These are phyloP conservation scores for Ammodytes marinus DNA, from an alignment of 2,113 vertebrate species.

Conservation along the genomic window DNA sequence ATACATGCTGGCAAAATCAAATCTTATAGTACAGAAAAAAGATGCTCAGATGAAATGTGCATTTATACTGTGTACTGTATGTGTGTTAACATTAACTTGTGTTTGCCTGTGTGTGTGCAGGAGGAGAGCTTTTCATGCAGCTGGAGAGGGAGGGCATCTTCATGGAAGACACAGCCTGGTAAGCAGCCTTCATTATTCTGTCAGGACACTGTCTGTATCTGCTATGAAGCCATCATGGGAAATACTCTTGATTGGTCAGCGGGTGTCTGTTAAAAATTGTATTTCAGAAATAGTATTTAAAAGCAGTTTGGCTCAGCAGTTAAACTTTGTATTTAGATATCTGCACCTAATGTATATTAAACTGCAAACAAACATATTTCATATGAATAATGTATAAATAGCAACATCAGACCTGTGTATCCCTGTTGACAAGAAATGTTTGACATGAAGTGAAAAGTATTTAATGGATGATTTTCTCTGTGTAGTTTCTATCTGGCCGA, in stretches of 20 bases:
- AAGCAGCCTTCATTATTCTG: conserved; percentile 65
- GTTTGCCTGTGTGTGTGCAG: conserved; percentile 75
- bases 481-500: conserved; percentile 98
- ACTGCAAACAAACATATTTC: neutral
- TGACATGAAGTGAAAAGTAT: neutral
- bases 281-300: neutral
- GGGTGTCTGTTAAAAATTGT: neutral
- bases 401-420: neutral
- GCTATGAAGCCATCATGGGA: neutral
- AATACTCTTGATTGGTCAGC: neutral
- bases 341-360: neutral
- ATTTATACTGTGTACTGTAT: neutral
- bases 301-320: neutral
- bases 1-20: neutral
- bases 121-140: conserved; percentile 86
- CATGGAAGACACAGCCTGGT: conserved; percentile 99
- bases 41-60: no score
- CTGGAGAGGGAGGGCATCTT: conserved; percentile 98
- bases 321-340: neutral
- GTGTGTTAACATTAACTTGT: neutral
- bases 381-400: neutral
- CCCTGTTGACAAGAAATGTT: neutral
- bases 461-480: neutral
- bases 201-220: neutral
- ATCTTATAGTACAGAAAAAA: no score